Conservation (phyloP, 2,113 vertebrate genomes). For the Sporophila hypoxantha region DNA sequence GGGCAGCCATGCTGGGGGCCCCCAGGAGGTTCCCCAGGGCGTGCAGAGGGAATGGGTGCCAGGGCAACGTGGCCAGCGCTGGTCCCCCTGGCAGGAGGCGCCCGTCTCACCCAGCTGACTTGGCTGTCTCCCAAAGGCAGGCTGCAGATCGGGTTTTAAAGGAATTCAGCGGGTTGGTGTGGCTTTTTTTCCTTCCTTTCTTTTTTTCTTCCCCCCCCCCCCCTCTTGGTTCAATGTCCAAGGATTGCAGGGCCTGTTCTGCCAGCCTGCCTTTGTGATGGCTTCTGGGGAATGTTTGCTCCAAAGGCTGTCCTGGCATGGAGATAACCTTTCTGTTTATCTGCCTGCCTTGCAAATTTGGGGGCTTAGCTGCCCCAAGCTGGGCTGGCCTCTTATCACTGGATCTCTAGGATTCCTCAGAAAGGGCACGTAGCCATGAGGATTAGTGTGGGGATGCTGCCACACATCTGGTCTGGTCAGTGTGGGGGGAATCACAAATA, state of each 20-base stretch:
- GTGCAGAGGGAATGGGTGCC: fast-evolving
- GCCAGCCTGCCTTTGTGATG: conserved; percentile 35
- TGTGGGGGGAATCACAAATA: fast-evolving
- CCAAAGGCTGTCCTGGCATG: conserved; percentile 8
- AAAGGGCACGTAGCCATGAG: not conserved
- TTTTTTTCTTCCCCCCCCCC: no score
- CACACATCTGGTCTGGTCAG: not conserved
- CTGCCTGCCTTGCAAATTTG: conserved; percentile 6
- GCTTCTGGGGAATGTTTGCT: conserved; percentile 50
- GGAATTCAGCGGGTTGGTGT: conserved; percentile 10
- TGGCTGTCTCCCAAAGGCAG: conserved; percentile 23
- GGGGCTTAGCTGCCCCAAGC: not conserved
- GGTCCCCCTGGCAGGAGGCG: not conserved
- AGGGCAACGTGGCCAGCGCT: fast-evolving
- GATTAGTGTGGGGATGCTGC: not conserved
- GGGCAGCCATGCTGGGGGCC: fast-evolving
- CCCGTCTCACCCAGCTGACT: conserved; percentile 44
- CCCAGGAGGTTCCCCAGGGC: not conserved
- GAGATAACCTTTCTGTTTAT: conserved; percentile 55
- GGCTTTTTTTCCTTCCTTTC: not conserved
- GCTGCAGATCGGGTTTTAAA: not conserved
- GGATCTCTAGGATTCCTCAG: not conserved
- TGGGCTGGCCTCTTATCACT: not conserved
- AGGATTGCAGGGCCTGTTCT: conserved; percentile 40
- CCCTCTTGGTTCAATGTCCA: conserved; percentile 39